phyloP scores from a whole-genome alignment of 2,888 invertebrate genomes.

The Diarsia dahlii region DNA sequence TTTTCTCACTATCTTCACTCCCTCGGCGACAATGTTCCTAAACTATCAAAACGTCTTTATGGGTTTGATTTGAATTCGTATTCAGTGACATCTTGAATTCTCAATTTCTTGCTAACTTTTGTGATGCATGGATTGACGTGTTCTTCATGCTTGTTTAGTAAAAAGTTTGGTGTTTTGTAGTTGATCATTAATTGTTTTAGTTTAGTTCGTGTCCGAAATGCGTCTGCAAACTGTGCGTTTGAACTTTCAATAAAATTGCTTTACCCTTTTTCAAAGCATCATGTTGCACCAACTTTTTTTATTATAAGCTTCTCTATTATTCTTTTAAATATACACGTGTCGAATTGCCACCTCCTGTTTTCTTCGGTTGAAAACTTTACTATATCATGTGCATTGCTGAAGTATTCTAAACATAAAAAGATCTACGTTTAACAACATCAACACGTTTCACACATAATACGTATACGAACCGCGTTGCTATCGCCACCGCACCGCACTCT shows the following conservation, averaged over 20 bases:
- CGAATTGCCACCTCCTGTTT: no score
- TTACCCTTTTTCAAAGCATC: background rate
- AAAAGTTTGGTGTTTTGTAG: background rate
- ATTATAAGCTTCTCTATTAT: background rate
- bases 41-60: background rate
- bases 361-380: background rate
- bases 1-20: background rate
- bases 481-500: constrained; percentile 20
- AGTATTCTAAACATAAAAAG: background rate
- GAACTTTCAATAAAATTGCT: no score
- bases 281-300: background rate
- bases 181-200: background rate
- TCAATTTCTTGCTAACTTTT: background rate
- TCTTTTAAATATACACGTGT: no score
- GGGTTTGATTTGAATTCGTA: background rate
- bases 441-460: constrained; percentile 16
- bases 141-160: background rate
- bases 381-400: background rate
- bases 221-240: background rate
- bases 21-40: background rate
- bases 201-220: background rate
- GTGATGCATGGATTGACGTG: background rate
- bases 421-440: background rate
- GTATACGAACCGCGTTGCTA: constrained; percentile 18
- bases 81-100: background rate